These are phyloP conservation scores for Druon quercuslanigerum DNA, from an alignment of 1,140 invertebrate species.

Conservation along the genomic window DNA sequence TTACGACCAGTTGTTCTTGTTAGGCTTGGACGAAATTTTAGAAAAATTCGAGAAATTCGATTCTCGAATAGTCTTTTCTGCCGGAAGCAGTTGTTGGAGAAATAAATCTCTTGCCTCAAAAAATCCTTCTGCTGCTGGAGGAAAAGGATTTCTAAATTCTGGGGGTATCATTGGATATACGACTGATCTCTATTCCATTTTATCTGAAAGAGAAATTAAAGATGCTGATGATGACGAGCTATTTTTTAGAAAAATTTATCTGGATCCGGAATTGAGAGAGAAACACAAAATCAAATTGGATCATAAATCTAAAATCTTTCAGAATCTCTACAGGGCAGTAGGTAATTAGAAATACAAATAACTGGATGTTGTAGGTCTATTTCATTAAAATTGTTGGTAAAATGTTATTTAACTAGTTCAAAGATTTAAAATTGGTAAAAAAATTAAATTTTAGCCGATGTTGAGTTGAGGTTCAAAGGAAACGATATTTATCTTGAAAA, in stretches of 20 bases:
- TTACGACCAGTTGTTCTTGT: conserved; percentile 94
- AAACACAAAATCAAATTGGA: conserved; percentile 91
- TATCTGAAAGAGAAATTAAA: conserved; percentile 79
- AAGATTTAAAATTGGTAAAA: background rate
- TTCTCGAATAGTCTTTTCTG: conserved; percentile 91
- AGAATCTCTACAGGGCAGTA: conserved; percentile 93
- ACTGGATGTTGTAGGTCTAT: too few relatives aligned
- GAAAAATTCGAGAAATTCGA: conserved; percentile 86
- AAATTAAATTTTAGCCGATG: conserved; percentile 79
- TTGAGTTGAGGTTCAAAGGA: conserved; percentile 83
- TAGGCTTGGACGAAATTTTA: conserved; percentile 82
- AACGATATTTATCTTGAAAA: conserved; percentile 85
- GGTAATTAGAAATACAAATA: conserved; percentile 75
- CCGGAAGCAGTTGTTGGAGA: conserved; percentile 97
- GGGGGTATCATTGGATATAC: conserved; percentile 92
- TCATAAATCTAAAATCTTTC: conserved; percentile 92
- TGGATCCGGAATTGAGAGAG: conserved; percentile 83
- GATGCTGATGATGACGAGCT: conserved; percentile 96
- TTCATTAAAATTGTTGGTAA: too few relatives aligned
- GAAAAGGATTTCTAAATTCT: conserved; percentile 95
- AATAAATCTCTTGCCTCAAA: conserved; percentile 82
- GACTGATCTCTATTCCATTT: conserved; percentile 84
- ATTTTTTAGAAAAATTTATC: conserved; percentile 93
- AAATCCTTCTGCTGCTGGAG: conserved; percentile 83
- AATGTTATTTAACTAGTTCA: too few relatives aligned